Percentiles rank a stretch among this genome's conserved stretches.
Evolutionary conservation across 2,888 invertebrate species (phyloP).

Genomic region (Willowsia nigromaculata): DNA sequence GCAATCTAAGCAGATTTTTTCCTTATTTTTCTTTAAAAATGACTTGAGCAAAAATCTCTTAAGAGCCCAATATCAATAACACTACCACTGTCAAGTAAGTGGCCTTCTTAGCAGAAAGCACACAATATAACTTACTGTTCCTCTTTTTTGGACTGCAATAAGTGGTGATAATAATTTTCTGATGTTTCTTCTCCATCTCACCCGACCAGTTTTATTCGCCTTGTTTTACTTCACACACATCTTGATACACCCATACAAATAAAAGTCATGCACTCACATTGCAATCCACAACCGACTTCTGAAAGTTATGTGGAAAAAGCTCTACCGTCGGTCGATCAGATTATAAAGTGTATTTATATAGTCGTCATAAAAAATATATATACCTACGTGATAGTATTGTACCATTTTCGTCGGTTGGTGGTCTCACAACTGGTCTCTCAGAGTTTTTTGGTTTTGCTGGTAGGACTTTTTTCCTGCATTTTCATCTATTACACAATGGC

Average conservation of each 20-base stretch:
- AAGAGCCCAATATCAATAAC: conserved; percentile 55
- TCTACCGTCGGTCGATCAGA: not conserved
- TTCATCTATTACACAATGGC: not conserved
- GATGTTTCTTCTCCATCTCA: not conserved
- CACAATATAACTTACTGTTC: no score
- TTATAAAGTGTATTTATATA: conserved; percentile 45
- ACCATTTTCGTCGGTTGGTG: not conserved
- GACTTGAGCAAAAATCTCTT: conserved; percentile 2
- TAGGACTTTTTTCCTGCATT: not conserved
- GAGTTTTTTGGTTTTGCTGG: not conserved
- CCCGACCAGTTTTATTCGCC: not conserved
- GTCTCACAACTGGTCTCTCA: no score
- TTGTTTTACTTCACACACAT: not conserved
- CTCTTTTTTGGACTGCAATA: no score
- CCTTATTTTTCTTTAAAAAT: conserved; percentile 29
- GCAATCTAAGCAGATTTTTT: conserved; percentile 19
- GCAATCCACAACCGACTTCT: not conserved
- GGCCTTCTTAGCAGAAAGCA: not conserved
- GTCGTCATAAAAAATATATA: conserved; percentile 40
- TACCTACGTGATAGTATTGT: conserved; percentile 23
- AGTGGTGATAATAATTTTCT: no score
- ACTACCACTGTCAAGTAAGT: not conserved
- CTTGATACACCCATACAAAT: not conserved
- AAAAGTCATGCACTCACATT: conserved; percentile 27
- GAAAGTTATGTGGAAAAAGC: not conserved